Evolutionary conservation across 2,113 vertebrate species (phyloP), one percentile per base, ranked within the genome.

Genomic region (Agapornis roseicollis): DNA sequence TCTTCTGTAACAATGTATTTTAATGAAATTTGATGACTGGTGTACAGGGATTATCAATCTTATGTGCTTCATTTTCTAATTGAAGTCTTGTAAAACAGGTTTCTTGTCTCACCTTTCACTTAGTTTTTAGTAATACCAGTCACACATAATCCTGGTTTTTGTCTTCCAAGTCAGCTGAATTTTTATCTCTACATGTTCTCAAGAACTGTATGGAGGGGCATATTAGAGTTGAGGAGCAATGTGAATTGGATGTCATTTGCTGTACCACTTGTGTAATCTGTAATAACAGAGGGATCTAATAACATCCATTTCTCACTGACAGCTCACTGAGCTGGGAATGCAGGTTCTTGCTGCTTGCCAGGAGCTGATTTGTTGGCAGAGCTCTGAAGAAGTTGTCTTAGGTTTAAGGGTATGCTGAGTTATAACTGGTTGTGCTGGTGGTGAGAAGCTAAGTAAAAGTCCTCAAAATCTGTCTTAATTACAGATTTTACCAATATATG

Each of bases 231-330:
- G 86, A 94, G 89, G 77, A 91, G 52, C 42, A 68, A 64, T 4
- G 4, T 79, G 81, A 96, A 79, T 79, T 72, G 82, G 70, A 58
- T 89, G 81, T 96, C 35, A 82, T 89, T 91, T 93, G 89, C 96
- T 79, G 56, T 79, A 52, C 70, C 39, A 72, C 81, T 85, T 82
- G 78, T 4, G 7, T 89, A 89, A 91, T 89, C 89, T 89, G 47
- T 93, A 91, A 85, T 94, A 94, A 91, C 73, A 91, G 78, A 82
- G 74, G 56, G 12, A 1, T 74, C 81, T 81, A 79, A 91, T 89
- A 93, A 82, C 39, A 74, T 81, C 16, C 52, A 19, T 93, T 93
- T 79, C 78, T 87, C 68, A 2, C 85, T 93, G 90, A 89, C 91
- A 81, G 89, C 87, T 94, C 56, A 4, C 65, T 64, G 70, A 79